A percentile compares a stretch with the other conserved stretches of the same genome.
phyloP scores from a whole-genome alignment of 1,140 invertebrate species.

The Saccostrea glomerata region DNA sequence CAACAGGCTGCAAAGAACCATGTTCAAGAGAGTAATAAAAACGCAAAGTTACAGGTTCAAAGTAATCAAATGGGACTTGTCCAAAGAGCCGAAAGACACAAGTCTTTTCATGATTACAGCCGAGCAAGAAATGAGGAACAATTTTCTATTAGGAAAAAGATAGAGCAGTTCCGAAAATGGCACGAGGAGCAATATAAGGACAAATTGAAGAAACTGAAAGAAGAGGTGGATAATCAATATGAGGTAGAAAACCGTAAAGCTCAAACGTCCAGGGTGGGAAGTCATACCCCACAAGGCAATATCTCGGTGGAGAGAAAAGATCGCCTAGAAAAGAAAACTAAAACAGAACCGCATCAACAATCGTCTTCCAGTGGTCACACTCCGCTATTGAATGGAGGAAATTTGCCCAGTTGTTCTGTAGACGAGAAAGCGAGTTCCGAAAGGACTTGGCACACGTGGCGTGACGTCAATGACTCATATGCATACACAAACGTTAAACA shows the following conservation, averaged over 20 bases:
- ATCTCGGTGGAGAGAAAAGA: neutral
- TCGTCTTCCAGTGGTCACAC: conserved; percentile 37
- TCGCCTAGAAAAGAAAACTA: conserved; percentile 43
- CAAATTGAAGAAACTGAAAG: conserved; percentile 63
- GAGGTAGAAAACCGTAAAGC: conserved; percentile 56
- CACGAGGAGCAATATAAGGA: conserved; percentile 67
- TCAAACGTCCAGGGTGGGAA: conserved; percentile 40
- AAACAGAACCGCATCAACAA: conserved; percentile 14
- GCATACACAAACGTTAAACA: conserved; percentile 73
- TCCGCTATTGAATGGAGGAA: neutral
- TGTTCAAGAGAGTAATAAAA: conserved; percentile 50
- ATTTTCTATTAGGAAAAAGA: conserved; percentile 69
- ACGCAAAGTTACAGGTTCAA: conserved; percentile 59
- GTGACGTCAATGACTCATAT: conserved; percentile 72
- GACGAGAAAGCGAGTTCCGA: conserved; percentile 57
- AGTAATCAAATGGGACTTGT: conserved; percentile 67
- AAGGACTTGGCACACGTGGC: conserved; percentile 73
- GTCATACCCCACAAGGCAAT: neutral
- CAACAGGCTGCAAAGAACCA: neutral
- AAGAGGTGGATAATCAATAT: conserved; percentile 61
- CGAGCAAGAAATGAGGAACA: conserved; percentile 58
- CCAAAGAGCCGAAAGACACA: conserved; percentile 58
- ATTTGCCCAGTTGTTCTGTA: neutral
- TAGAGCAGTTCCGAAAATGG: conserved; percentile 70
- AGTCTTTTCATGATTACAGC: conserved; percentile 38